Conservation (phyloP, 1,140 invertebrate genomes). For the Microplitis mediator region DNA sequence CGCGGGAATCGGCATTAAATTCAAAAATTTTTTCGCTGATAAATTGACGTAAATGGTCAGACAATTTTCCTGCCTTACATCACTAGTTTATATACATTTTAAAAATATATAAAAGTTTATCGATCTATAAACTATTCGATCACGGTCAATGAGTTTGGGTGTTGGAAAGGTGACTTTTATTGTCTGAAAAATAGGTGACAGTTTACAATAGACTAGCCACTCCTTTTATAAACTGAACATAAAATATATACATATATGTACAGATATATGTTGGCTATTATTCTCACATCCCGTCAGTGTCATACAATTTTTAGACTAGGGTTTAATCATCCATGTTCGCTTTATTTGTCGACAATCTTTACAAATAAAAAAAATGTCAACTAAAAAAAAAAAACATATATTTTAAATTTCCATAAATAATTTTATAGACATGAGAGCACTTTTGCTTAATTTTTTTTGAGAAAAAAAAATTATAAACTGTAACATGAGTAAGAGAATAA, state of each 20-base stretch:
- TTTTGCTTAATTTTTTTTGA: not conserved
- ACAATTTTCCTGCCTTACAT: too few species aligned
- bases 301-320: conserved; percentile 30
- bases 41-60: too few species aligned
- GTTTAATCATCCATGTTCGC: not conserved
- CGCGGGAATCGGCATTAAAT: too few species aligned
- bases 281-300: conserved; percentile 26
- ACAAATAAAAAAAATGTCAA: too few species aligned
- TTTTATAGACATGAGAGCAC: too few species aligned
- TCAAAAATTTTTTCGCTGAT: too few species aligned
- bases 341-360: too few species aligned
- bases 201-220: conserved; percentile 38
- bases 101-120: too few species aligned
- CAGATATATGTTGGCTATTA: conserved; percentile 23
- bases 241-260: conserved; percentile 37
- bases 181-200: conserved; percentile 39
- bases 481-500: conserved; percentile 25
- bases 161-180: conserved; percentile 25
- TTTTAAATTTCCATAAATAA: too few species aligned
- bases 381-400: too few species aligned
- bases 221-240: conserved; percentile 28
- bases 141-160: conserved; percentile 38
- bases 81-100: conserved; percentile 22
- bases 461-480: not conserved
- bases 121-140: conserved; percentile 17